Base-by-base conservation (phyloP, 2,888 invertebrate species). In the Drosophila meridionalis region DNA sequence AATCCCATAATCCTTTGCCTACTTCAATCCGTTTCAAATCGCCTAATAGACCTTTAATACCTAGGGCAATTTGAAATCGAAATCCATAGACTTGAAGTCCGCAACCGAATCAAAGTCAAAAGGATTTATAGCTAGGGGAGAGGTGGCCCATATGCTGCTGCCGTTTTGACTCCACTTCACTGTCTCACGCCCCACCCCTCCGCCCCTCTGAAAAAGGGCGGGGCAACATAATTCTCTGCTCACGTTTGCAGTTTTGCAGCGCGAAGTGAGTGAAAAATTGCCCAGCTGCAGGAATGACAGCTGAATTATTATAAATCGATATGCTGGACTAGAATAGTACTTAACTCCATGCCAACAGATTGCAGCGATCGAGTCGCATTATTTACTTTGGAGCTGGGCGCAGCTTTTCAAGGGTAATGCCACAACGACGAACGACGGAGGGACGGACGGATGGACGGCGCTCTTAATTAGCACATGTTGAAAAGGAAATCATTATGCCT, bases 301-400 rank as follows among this genome's bases (percentile, higher is more conserved):
- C 86, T 90, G 92, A 91, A 89, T 92, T 91, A 91, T 91, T 92
- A 91, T 83, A 89, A 91, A 92, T 91, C 92, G 89, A 92, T 91
- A 82, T 75, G 77, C 36, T 4, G 47, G n/a, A 34, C 50, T 47
- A 45, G 52, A 26, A 34, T 58, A 26, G 32, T 56, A n/a, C 55
- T 56, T 40, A n/a, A 2, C 28, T 40, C 40, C 55, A 40, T 28
- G 9, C 28, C 61, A 52, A 8, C 14, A 26, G 43, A 43, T 56
- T 11, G 32, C 2, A 26, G 48, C 28, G 38, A 43, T 40, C 68
- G 57, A 26, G 55, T 32, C 45, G 63, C 48, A 26, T 53, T 48
- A 62, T 68, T 78, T 62, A 50, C 60, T 57, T 52, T 73, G 8
- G 7, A 36, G 30, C 30, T 75, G 48, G 38, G 38, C 20, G 48